Conservation (phyloP, 2,113 vertebrate species). For the Hemicordylus capensis region DNA sequence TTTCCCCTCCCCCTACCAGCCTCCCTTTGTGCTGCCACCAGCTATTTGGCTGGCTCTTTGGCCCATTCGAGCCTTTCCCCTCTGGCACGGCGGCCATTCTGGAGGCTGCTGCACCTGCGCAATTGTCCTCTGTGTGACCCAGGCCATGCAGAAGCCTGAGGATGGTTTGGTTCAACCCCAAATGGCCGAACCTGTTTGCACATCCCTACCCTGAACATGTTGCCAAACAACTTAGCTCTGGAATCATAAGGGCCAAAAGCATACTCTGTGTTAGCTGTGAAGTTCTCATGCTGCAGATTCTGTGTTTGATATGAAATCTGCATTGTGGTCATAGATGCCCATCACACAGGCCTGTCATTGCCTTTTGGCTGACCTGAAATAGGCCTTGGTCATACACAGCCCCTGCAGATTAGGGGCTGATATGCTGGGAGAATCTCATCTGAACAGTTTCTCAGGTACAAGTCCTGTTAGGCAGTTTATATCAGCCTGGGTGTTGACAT, state of each 20-base stretch:
- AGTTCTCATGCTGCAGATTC: background rate
- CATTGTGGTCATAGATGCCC: background rate
- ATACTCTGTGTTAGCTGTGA: background rate
- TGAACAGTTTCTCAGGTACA: background rate
- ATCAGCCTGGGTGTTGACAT: background rate
- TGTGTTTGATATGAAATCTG: background rate
- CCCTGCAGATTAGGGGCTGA: background rate
- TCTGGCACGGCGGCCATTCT: too few species aligned
- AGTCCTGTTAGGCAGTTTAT: background rate
- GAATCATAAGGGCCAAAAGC: background rate
- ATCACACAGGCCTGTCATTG: background rate
- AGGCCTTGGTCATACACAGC: background rate
- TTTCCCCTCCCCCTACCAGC: too few species aligned
- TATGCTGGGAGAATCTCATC: background rate
- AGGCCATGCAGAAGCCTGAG: too few species aligned
- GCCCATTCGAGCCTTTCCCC: too few species aligned
- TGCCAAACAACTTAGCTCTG: background rate
- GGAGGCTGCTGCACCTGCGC: too few species aligned
- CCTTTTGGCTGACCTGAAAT: background rate
- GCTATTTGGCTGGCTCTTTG: too few species aligned
- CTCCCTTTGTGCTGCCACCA: too few species aligned
- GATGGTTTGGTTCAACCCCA: too few species aligned
- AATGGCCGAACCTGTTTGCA: too few species aligned
- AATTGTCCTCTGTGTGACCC: too few species aligned
- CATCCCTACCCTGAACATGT: too few species aligned